A percentile compares a stretch with the other conserved stretches of the same genome.
Conservation (phyloP, 2,113 vertebrate species). For the Oophaga pumilio region DNA sequence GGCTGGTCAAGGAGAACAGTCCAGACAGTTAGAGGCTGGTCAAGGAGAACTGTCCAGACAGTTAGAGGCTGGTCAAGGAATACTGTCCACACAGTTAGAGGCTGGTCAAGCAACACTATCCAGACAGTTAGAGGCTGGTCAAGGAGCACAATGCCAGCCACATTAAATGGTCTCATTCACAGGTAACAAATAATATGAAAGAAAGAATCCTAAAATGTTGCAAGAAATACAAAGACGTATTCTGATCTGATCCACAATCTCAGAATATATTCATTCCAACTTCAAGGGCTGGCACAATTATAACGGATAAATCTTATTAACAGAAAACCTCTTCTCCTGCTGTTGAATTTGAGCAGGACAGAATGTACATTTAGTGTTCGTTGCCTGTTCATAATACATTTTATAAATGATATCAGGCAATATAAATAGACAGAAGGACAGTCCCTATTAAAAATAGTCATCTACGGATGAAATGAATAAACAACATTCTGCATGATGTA, state of each 20-base stretch:
- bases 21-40: no score
- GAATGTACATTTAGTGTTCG: background rate
- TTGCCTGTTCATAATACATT: background rate
- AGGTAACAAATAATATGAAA: background rate
- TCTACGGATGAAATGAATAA: constrained; percentile 18
- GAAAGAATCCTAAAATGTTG: background rate
- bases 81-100: no score
- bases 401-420: constrained; percentile 33
- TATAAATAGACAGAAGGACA: constrained; percentile 30
- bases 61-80: no score
- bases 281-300: background rate
- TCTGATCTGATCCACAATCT: background rate
- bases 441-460: constrained; percentile 35
- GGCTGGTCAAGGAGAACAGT: no score
- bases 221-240: background rate
- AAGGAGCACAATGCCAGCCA: no score
- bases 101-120: no score
- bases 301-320: background rate
- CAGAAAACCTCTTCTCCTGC: background rate
- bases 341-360: background rate
- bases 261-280: background rate
- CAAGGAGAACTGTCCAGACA: no score
- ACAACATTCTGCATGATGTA: constrained; percentile 4
- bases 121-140: no score
- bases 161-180: background rate